Evolutionary conservation across 2,797 vertebrate genomes (phyloP), one percentile per base, ranked within the genome.

Genomic region (Antennarius maculatus): DNA sequence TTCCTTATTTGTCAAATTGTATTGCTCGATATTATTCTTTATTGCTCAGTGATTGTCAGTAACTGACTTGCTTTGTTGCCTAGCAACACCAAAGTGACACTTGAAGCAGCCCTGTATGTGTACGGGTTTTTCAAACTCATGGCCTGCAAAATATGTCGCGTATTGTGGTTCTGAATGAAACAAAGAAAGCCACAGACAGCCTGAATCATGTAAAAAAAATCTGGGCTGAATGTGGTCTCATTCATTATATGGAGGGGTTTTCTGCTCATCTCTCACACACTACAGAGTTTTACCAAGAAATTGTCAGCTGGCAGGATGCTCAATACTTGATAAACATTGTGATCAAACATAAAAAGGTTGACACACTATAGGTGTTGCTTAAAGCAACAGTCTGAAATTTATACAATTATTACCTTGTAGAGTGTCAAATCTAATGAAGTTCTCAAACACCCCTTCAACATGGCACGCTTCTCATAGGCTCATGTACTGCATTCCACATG

Each of bases 321-420:
- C 79, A 83, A 82, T 86, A 88, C 68, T 80, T 81, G 78, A 82
- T 84, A 86, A 85, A 75, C 82, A 88, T 88, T 86, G 66, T 41
- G 39, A n/a, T 56, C 42, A 74, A 71, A 47, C 72, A 71, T 78
- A 86, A 66, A 85, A 86, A 86, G 80, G 86, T 80, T 74, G 77
- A 80, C 82, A 82, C 65, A 51, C 61, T n/a, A 6, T 50, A 77
- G 60, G 66, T 13, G 2, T 29, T 23, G 46, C 67, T 70, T 66
- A 47, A 66, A 77, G 78, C 68, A 64, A 50, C 34, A 54, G 43
- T 57, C 18, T 2, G 23, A 54, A 61, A 81, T 76, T 61, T 53
- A 71, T 54, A 43, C 69, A 56, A 7, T 48, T 17, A 45, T 39
- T 42, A 12, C 48, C 15, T 49, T 17, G 29, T 8, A 14, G 29